Evolutionary conservation across 1,140 invertebrate genomes (phyloP), one percentile per base, ranked within the genome.

Genomic region (Ceratosolen solmsi): DNA sequence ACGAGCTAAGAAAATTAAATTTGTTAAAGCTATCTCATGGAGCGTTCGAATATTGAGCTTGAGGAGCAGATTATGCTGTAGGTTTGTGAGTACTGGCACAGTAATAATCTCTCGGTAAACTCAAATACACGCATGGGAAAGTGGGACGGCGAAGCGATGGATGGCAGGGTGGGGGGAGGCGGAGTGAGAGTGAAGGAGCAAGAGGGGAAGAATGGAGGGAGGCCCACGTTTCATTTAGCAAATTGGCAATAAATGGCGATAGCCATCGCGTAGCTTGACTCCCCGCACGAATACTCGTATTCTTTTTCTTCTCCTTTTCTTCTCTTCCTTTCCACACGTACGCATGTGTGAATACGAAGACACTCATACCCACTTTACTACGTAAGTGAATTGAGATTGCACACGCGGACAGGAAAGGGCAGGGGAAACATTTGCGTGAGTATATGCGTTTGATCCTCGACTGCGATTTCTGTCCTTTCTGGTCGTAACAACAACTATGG

Each of bases 231-330:
- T 91, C 90, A 91, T 91, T 91, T 90, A 91, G 90, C 90, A 91
- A 91, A 91, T 91, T 91, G 90, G 87, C 90, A 90, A 91, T 91
- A 91, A 91, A 91, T 91, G 88, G 83, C 88, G 88, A 90, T 90
- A 88, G 88, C 87, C 88, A 89, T 90, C 87, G 87, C 86, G 79
- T 73, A 85, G 70, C n/a, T 51, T 49, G 25, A 33, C 38, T 72
- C 22, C 63, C 63, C 63, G 36, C 63, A 68, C 63, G 63, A 68
- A 68, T 68, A 20, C 63, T 68, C 36, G 63, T 38, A 68, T 68
- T 68, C 33, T 38, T n/a, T 38, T 38, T 49, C 30, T 65, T n/a
- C 41, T 81, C 13, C 11, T 75, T 25, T 60, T 27, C 33, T 38
- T 58, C 54, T 75, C 36, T 25, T 75, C 73, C 36, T 22, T 41